phyloP scores from a whole-genome alignment of 1,140 invertebrate genomes.

The Vanessa tameamea region DNA sequence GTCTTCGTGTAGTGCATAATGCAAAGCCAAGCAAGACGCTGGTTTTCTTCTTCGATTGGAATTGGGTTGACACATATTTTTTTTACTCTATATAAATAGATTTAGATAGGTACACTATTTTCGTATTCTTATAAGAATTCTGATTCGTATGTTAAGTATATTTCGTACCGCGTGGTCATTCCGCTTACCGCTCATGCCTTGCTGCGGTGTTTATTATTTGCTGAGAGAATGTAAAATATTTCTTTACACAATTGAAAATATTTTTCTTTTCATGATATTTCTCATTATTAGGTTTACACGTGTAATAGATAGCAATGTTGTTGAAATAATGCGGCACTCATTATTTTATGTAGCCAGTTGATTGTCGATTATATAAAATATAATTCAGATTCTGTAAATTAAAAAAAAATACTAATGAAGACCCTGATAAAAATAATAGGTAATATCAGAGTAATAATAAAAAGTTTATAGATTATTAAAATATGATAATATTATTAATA shows the following conservation, averaged over 20 bases:
- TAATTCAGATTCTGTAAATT: slow-evolving; percentile 16
- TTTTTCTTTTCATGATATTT: slow-evolving; percentile 44
- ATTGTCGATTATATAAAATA: slow-evolving; percentile 19
- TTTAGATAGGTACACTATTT: no score
- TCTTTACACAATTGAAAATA: slow-evolving; percentile 38
- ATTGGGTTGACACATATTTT: no score
- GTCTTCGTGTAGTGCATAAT: no score
- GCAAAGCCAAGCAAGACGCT: no score
- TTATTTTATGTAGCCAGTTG: slow-evolving; percentile 43
- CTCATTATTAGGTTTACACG: slow-evolving; percentile 38
- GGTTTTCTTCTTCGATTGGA: no score
- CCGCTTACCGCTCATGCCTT: slow-evolving; percentile 22
- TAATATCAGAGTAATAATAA: no score
- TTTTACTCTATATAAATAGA: no score
- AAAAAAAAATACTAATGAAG: background rate
- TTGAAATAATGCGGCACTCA: slow-evolving; percentile 41
- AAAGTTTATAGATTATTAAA: no score
- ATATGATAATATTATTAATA: no score
- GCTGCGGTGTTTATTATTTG: slow-evolving; percentile 13
- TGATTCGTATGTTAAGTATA: background rate
- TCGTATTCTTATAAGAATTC: background rate
- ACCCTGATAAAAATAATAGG: no score
- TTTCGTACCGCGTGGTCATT: background rate
- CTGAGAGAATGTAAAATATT: slow-evolving; percentile 36
- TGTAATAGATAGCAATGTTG: slow-evolving; percentile 45